phyloP scores from a whole-genome alignment of 2,797 vertebrate genomes.

The Taenioides sp. region DNA sequence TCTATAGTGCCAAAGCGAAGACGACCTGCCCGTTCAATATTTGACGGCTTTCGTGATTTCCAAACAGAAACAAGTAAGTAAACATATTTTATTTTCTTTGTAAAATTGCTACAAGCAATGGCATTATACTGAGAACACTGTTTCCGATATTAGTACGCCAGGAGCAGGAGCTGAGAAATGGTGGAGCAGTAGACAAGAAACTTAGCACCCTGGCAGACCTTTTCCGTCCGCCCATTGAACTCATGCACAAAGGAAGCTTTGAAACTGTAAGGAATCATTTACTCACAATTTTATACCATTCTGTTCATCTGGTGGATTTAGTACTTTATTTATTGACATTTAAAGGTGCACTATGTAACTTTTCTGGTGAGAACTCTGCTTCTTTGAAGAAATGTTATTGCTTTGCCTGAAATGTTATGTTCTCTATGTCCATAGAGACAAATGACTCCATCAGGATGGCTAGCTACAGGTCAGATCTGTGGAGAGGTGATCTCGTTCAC shows the following conservation, averaged over 20 bases:
- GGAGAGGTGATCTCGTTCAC: not conserved
- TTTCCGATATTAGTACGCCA: slow-evolving; percentile 85
- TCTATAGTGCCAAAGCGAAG: slow-evolving; percentile 92
- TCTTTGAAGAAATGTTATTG: not conserved
- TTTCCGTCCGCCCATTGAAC: slow-evolving; percentile 96
- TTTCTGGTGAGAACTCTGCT: not conserved
- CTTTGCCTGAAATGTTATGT: not conserved
- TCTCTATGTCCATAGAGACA: not conserved
- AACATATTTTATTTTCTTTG: not conserved
- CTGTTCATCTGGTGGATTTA: slow-evolving; percentile 24
- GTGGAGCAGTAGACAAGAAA: slow-evolving; percentile 96
- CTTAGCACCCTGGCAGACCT: slow-evolving; percentile 97
- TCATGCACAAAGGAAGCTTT: slow-evolving; percentile 99
- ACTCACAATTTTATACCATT: slow-evolving; percentile 26
- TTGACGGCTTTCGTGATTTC: slow-evolving; percentile 98
- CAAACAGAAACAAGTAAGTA: slow-evolving; percentile 95
- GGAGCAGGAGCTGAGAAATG: slow-evolving; percentile 97
- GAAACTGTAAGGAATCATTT: slow-evolving; percentile 86
- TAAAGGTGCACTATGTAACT: slow-evolving; percentile 3
- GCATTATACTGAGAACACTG: slow-evolving; percentile 14
- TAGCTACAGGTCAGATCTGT: not conserved
- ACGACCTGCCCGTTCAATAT: slow-evolving; percentile 96
- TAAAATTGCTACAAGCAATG: not conserved
- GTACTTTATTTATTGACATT: slow-evolving; percentile 43
- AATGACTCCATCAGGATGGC: not conserved